phyloP scores from a whole-genome alignment of 2,888 invertebrate genomes.

The Ectobius pallidus region DNA sequence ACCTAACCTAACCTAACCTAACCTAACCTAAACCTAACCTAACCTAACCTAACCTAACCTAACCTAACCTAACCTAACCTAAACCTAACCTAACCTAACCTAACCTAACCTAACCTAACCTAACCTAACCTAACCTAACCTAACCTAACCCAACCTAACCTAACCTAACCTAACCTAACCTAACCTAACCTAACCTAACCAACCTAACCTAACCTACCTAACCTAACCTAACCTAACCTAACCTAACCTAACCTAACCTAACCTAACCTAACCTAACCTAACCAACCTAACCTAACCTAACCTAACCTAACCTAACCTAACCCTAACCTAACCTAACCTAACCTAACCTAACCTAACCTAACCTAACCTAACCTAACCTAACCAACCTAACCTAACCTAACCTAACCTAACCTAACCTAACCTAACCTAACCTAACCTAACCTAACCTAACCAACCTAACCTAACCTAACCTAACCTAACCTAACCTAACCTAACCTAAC shows the following conservation, averaged over 20 bases:
- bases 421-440: constrained; percentile 34
- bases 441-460: constrained; percentile 43
- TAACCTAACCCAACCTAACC: constrained; percentile 45
- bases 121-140: constrained; percentile 43
- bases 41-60: constrained; percentile 37
- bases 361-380: constrained; percentile 41
- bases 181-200: constrained; percentile 39
- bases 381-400: constrained; percentile 38
- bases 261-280: constrained; percentile 47
- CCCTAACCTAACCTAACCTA: constrained; percentile 20
- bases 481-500: constrained; percentile 48
- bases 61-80: constrained; percentile 40
- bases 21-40: constrained; percentile 44
- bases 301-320: constrained; percentile 38
- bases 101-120: constrained; percentile 29
- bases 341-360: constrained; percentile 24
- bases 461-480: constrained; percentile 45
- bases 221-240: constrained; percentile 45
- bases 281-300: constrained; percentile 46
- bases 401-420: constrained; percentile 34
- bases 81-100: constrained; percentile 42
- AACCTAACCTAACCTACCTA: constrained; percentile 46
- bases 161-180: constrained; percentile 47
- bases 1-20: constrained; percentile 39
- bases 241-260: constrained; percentile 48